Conservation (phyloP, 1,140 invertebrate genomes). For the Papilio xuthus region DNA sequence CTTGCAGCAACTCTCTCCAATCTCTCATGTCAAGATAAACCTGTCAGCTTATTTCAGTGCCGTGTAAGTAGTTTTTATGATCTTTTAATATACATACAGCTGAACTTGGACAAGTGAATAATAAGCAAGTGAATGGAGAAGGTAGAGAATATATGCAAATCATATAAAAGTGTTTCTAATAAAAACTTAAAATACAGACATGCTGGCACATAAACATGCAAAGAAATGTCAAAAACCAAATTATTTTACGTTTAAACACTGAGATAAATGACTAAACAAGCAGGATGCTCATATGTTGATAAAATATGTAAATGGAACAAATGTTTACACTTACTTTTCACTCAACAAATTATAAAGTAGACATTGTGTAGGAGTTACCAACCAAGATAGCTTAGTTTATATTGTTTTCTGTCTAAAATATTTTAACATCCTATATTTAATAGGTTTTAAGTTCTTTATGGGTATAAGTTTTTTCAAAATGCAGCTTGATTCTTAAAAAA, state of each 20-base stretch:
- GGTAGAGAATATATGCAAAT: no score
- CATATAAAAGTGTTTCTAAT: neutral
- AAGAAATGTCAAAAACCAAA: neutral
- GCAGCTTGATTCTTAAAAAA: neutral
- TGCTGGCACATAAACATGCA: neutral
- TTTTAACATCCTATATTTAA: no score
- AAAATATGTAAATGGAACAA: neutral
- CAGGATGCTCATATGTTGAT: neutral
- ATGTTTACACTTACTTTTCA: neutral
- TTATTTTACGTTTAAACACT: neutral
- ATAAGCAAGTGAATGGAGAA: no score
- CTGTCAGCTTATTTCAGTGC: slow-evolving; percentile 93
- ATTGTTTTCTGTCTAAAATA: no score
- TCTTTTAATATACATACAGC: neutral
- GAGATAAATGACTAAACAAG: neutral
- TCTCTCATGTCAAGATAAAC: slow-evolving; percentile 86
- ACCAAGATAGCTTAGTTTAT: no score
- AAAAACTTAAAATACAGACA: neutral
- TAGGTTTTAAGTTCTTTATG: no score
- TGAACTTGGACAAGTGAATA: neutral
- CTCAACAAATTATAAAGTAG: neutral
- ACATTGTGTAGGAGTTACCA: no score
- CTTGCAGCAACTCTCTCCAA: slow-evolving; percentile 86
- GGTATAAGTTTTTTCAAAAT: no score
- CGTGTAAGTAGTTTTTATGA: slow-evolving; percentile 82